Percentiles rank a stretch among this genome's conserved stretches.
Conservation (phyloP, 1,140 invertebrate genomes). For the Orius insidiosus region DNA sequence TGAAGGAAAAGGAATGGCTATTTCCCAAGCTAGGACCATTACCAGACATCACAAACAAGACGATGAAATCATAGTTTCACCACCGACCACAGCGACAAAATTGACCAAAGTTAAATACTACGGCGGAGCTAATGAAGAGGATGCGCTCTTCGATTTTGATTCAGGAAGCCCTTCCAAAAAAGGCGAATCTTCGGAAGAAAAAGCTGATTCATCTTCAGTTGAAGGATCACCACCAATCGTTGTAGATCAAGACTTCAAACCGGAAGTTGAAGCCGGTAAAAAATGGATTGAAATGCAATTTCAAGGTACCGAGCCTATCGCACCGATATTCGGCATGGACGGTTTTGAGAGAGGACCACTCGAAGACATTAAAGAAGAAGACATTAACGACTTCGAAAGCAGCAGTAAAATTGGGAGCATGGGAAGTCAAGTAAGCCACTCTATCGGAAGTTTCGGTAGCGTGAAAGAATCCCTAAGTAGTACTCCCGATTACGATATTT, state of each 20-base stretch:
- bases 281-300: conserved; percentile 82
- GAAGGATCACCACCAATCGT: conserved; percentile 23
- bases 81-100: conserved; percentile 35
- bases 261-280: conserved; percentile 53
- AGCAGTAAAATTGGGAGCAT: conserved; percentile 59
- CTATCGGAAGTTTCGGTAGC: conserved; percentile 56
- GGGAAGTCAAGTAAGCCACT: conserved; percentile 56
- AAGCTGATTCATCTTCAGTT: conserved; percentile 16
- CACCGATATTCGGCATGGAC: conserved; percentile 49
- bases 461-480: conserved; percentile 57
- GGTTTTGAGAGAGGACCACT: conserved; percentile 54
- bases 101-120: conserved; percentile 33
- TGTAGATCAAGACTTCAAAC: conserved; percentile 28
- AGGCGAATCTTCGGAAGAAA: conserved; percentile 18
- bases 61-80: conserved; percentile 50
- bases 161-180: conserved; percentile 44
- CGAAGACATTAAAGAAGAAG: conserved; percentile 82
- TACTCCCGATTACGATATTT: conserved; percentile 69
- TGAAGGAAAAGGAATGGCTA: conserved; percentile 61
- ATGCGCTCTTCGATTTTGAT: conserved; percentile 46
- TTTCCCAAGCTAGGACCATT: conserved; percentile 28
- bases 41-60: conserved; percentile 40
- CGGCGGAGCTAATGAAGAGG: conserved; percentile 30
- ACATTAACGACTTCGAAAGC: conserved; percentile 65
- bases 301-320: conserved; percentile 42